phyloP scores from a whole-genome alignment of 2,113 vertebrate species.

The Entosphenus tridentatus region DNA sequence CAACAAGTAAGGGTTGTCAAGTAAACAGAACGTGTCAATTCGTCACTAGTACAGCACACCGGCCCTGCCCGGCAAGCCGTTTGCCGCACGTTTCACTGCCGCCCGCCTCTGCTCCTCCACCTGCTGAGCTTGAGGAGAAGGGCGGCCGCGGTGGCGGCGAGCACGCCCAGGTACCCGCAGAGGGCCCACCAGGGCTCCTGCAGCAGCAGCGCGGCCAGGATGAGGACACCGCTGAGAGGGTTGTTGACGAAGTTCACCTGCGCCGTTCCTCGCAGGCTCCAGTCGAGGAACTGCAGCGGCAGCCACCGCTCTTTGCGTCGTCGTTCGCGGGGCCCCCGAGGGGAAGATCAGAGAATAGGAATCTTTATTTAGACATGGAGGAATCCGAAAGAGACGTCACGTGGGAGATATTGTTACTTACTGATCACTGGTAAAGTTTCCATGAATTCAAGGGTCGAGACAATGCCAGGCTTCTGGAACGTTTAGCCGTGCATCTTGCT shows the following conservation, averaged over 20 bases:
- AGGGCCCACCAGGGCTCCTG: constrained; percentile 86
- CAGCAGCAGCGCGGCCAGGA: constrained; percentile 46
- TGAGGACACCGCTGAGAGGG: constrained; percentile 54
- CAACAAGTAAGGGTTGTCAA: no score
- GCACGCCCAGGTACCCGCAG: constrained; percentile 49
- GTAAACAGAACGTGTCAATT: no score
- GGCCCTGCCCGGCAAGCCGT: no score
- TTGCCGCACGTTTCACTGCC: no score
- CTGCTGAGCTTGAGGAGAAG: constrained; percentile 57
- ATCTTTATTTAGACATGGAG: constrained; percentile 4
- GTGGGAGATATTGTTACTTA: not conserved
- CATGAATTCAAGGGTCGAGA: not conserved
- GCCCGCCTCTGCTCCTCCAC: constrained; percentile 17
- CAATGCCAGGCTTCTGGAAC: not conserved
- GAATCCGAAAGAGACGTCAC: not conserved
- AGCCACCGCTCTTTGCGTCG: constrained; percentile 46
- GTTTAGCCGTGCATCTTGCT: no score
- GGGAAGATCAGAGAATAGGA: constrained; percentile 1
- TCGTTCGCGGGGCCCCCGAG: no score
- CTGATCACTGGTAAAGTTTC: not conserved
- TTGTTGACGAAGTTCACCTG: constrained; percentile 97
- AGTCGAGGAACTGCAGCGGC: constrained; percentile 50
- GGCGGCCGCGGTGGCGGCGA: constrained; percentile 53
- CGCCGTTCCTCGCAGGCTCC: constrained; percentile 62
- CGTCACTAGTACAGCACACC: no score